A percentile compares a stretch with the other conserved stretches of the same genome.
Conservation (phyloP, 2,797 vertebrate genomes). For the Gobio occitaniae region DNA sequence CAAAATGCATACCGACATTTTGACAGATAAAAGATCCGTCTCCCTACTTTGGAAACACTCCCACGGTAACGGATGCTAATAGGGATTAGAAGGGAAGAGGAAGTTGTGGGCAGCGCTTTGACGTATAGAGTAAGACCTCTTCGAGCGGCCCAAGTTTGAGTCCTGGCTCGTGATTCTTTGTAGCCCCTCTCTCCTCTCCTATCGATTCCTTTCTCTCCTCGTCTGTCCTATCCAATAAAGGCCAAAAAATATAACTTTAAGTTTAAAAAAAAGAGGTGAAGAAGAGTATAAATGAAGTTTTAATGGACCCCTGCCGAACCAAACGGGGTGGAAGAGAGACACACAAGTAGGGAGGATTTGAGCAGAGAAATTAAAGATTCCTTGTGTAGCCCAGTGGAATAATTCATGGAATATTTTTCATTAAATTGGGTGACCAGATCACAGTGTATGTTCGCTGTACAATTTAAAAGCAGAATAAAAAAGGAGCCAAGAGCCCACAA, state of each 20-base stretch:
- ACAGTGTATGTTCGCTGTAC: background rate
- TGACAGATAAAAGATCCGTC: background rate
- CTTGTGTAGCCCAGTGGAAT: background rate
- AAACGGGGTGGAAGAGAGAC: background rate
- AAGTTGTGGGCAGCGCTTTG: background rate
- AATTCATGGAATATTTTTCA: conserved; percentile 7
- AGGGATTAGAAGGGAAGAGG: background rate
- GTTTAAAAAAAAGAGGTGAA: background rate
- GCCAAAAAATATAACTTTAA: background rate
- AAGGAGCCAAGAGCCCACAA: background rate
- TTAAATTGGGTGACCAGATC: conserved; percentile 2
- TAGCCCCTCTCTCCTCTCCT: background rate
- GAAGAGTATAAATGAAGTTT: background rate
- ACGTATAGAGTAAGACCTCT: background rate
- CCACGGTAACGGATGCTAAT: background rate
- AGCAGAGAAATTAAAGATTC: background rate
- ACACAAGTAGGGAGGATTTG: background rate
- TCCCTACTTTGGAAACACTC: conserved; percentile 12
- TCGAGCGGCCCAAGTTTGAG: background rate
- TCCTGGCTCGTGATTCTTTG: background rate
- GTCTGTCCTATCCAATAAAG: background rate
- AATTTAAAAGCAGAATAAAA: conserved; percentile 3
- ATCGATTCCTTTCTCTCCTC: background rate
- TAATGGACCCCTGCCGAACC: background rate
- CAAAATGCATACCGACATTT: background rate